Percentiles rank a stretch among this genome's conserved stretches.
Conservation (phyloP, 1,140 invertebrate species). For the Eurosta solidaginis region DNA sequence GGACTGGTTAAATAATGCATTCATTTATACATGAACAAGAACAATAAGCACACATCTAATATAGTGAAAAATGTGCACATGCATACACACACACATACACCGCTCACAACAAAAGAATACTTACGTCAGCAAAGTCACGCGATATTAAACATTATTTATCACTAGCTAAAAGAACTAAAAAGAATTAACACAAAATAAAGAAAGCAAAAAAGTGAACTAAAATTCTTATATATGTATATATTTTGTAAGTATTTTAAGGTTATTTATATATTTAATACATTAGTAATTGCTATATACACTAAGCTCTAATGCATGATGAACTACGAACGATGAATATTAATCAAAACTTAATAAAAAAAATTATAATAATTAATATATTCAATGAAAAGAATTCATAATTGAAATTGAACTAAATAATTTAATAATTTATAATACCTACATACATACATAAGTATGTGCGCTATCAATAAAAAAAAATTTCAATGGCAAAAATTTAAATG, state of each 20-base stretch:
- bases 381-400: neutral
- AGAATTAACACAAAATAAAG: neutral
- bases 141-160: conserved; percentile 15
- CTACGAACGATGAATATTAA: neutral
- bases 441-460: too few relatives aligned
- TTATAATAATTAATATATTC: neutral
- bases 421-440: neutral
- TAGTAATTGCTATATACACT: neutral
- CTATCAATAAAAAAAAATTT: neutral
- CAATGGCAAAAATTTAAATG: neutral
- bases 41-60: neutral
- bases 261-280: neutral
- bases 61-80: neutral
- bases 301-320: neutral
- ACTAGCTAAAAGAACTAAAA: neutral
- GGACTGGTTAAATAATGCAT: conserved; percentile 12
- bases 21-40: neutral
- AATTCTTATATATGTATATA: neutral
- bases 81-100: neutral
- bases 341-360: neutral
- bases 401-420: neutral
- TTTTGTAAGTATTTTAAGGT: conserved; percentile 17
- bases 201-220: neutral
- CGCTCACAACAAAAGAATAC: neutral
- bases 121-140: neutral